A percentile compares a stretch with the other conserved stretches of the same genome.
phyloP scores from a whole-genome alignment of 1,140 invertebrate genomes.

The Pararge aegeria region DNA sequence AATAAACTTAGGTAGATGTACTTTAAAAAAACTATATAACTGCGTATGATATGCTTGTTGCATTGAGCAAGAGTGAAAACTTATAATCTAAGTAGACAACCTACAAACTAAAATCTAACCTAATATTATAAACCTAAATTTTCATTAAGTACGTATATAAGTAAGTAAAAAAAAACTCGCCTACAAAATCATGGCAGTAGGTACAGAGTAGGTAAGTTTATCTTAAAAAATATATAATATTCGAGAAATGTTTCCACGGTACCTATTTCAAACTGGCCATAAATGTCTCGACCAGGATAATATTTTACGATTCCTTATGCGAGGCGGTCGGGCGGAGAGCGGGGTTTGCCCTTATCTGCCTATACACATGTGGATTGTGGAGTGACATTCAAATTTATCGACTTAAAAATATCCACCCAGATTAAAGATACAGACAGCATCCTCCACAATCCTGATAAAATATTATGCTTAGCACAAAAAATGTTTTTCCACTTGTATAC shows the following conservation, averaged over 20 bases:
- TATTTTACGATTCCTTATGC: slow-evolving; percentile 71
- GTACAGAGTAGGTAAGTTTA: slow-evolving; percentile 15
- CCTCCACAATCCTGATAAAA: slow-evolving; percentile 32
- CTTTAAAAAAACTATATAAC: no score
- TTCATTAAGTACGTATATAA: no score
- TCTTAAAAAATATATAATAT: slow-evolving; percentile 41
- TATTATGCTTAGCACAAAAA: slow-evolving; percentile 20
- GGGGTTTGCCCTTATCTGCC: slow-evolving; percentile 59
- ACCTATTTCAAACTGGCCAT: slow-evolving; percentile 68
- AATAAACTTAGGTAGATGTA: no score
- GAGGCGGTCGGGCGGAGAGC: slow-evolving; percentile 46
- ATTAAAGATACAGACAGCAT: slow-evolving; percentile 67
- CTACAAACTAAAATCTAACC: no score
- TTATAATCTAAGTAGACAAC: no score
- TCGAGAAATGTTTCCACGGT: slow-evolving; percentile 61
- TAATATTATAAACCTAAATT: no score
- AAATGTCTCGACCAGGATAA: slow-evolving; percentile 73
- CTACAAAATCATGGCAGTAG: not conserved
- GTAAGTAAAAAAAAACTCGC: no score
- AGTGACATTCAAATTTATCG: slow-evolving; percentile 76
- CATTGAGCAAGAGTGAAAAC: no score
- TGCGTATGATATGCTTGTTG: no score
- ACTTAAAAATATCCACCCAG: slow-evolving; percentile 68
- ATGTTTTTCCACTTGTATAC: not conserved
- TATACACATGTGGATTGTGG: slow-evolving; percentile 55